Evolutionary conservation across 2,888 invertebrate species (phyloP), one percentile per base, ranked within the genome.

Genomic region (Loripinus fragilis): DNA sequence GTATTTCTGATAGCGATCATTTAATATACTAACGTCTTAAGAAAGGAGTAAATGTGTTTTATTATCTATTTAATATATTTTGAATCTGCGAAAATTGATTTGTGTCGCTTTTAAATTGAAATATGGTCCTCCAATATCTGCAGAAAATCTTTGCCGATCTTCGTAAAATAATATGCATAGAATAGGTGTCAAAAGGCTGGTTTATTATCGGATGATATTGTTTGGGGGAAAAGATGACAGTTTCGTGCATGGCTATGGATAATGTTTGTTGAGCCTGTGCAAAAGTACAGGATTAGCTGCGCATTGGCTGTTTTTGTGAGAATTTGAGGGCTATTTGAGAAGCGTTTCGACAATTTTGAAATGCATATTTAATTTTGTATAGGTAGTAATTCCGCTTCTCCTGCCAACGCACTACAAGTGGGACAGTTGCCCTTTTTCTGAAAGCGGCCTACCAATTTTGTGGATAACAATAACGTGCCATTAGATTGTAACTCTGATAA

Each of bases 11-110:
- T 45, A 45, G 20, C 3, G 15, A 45, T 45, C 45, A 17, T 45
- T 52, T 25, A 20, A 60, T 23, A 60, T 28, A 60, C 60, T 60
- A 60, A 33, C 60, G 33, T 60, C 60, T 60, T 60, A 60, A 60
- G 60, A 60, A 60, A 33, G 33, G 60, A 20, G 17, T 33, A 60
- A 60, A 60, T 60, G 60, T 33, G 60, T 60, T 60, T 60, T 60
- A 60, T 60, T 60, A 60, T 60, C 60, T 60, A 60, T 60, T 60
- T 60, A 30, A 33, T 60, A 60, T 33, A 60, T 60, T 60, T 60
- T 60, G 60, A 60, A 60, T 60, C 60, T 60, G 3, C 15, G 60
- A 33, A 60, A 60, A 60, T 60, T 60, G 60, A 60, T 33, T 60
- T 60, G 60, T 60, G 33, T 33, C 30, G 60, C 60, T 33, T 60